These are phyloP conservation scores for Callosobruchus maculatus DNA, from an alignment of 2,888 invertebrate genomes.

Conservation along the genomic window DNA sequence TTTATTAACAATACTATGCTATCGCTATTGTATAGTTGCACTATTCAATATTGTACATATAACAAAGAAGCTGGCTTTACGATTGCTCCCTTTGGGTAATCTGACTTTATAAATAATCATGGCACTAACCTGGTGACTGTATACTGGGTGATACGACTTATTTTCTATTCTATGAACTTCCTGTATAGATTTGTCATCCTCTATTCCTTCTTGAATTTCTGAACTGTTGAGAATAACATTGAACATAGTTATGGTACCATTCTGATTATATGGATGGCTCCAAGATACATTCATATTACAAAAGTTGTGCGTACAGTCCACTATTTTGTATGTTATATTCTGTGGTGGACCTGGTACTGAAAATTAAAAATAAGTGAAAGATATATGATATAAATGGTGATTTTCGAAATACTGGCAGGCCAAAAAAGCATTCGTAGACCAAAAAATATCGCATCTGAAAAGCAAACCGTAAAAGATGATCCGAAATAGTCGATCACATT, in stretches of 20 bases:
- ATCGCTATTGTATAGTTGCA: no score
- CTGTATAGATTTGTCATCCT: slow-evolving; percentile 30
- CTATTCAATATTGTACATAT: no score
- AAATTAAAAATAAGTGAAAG: not conserved
- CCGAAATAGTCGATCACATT: no score
- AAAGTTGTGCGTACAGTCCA: slow-evolving; percentile 29
- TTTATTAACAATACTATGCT: no score
- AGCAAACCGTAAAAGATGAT: no score
- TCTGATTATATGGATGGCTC: slow-evolving; percentile 41
- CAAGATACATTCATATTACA: slow-evolving; percentile 42
- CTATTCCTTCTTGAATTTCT: slow-evolving; percentile 21
- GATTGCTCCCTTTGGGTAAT: no score
- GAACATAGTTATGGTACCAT: slow-evolving; percentile 39
- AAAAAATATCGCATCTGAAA: no score
- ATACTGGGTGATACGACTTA: slow-evolving; percentile 30
- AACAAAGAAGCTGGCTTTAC: no score
- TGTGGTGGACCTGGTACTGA: slow-evolving; percentile 34
- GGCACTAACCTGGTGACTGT: slow-evolving; percentile 33
- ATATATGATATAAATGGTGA: no score
- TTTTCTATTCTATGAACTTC: slow-evolving; percentile 34
- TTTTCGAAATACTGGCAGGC: no score
- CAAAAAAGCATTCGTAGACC: no score
- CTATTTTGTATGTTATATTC: slow-evolving; percentile 38
- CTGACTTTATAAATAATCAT: not conserved
- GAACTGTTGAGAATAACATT: slow-evolving; percentile 36